A percentile compares a stretch with the other conserved stretches of the same genome.
Evolutionary conservation across 2,113 vertebrate species (phyloP).

Genomic region (Strix uralensis): DNA sequence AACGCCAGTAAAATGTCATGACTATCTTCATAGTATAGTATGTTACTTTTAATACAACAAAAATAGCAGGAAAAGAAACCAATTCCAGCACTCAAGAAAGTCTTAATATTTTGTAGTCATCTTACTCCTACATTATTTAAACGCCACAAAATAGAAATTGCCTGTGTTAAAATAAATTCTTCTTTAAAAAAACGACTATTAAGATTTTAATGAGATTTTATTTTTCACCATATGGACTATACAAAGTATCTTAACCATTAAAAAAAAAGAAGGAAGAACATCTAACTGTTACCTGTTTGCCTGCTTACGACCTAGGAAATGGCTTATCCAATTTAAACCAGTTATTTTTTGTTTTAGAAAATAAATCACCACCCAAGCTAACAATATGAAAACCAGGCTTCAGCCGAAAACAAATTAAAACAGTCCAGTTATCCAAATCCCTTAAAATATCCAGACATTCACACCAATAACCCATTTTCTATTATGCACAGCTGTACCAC

Average conservation of each 20-base stretch:
- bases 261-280: not conserved
- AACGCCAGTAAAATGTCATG: not conserved
- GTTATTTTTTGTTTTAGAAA: constrained; percentile 26
- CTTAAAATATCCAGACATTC: not conserved
- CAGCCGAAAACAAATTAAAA: not conserved
- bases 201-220: not conserved
- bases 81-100: not conserved
- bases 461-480: not conserved
- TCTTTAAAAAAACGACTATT: not conserved
- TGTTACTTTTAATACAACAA: not conserved
- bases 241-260: not conserved
- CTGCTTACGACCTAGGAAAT: not conserved
- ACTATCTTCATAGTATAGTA: not conserved
- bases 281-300: not conserved
- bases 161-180: not conserved
- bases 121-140: not conserved
- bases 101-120: not conserved
- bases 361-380: not conserved
- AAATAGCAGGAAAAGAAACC: not conserved
- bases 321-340: not conserved
- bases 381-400: not conserved
- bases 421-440: not conserved
- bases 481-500: not conserved
- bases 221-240: not conserved
- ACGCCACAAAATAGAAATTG: not conserved